Conservation (phyloP, 2,797 vertebrate species). For the Pempheris klunzingeri region DNA sequence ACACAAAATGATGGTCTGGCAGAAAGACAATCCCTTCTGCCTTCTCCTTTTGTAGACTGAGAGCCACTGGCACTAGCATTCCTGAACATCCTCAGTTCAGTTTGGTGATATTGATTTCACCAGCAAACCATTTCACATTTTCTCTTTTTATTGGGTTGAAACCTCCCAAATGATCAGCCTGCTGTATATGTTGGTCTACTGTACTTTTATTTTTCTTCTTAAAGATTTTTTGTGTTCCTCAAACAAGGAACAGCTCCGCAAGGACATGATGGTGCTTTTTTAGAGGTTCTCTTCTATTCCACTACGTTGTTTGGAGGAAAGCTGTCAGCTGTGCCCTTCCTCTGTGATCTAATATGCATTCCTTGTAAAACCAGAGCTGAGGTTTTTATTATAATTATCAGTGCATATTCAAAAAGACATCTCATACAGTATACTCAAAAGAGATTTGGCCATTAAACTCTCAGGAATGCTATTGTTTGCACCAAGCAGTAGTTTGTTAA, state of each 20-base stretch:
- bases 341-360: constrained; percentile 41
- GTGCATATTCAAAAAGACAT: constrained; percentile 19
- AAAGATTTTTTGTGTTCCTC: background rate
- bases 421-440: background rate
- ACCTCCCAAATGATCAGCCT: constrained; percentile 13
- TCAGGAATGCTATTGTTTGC: background rate
- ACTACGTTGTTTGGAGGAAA: background rate
- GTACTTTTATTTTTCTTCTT: constrained; percentile 17
- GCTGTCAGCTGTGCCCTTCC: background rate
- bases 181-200: background rate
- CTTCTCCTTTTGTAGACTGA: constrained; percentile 1
- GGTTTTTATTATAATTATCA: constrained; percentile 47
- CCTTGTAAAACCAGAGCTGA: constrained; percentile 47
- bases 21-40: constrained; percentile 61
- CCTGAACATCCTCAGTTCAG: constrained; percentile 24
- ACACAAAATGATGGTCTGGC: constrained; percentile 67
- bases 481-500: background rate
- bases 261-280: background rate
- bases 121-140: constrained; percentile 33
- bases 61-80: background rate
- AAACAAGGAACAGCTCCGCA: background rate
- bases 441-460: constrained; percentile 8
- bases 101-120: constrained; percentile 21
- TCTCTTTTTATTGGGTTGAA: constrained; percentile 29
- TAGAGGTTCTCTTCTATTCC: background rate